Base-by-base conservation (phyloP, 2,888 invertebrate genomes). In the Oscheius sp. region DNA sequence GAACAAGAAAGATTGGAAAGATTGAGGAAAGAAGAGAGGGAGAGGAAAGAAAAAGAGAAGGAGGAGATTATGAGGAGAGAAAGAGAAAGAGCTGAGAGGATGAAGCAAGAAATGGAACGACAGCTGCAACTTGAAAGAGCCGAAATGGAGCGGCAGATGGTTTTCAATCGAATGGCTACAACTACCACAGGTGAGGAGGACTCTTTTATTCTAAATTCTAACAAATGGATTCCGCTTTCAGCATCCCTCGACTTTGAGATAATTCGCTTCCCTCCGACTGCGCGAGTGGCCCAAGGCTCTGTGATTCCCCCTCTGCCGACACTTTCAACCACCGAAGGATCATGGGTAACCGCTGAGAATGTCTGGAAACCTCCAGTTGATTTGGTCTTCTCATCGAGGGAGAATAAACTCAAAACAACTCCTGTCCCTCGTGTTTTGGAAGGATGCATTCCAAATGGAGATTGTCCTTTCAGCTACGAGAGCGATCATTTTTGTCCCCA, bases 401-500 rank as follows among this genome's bases (percentile, higher is more conserved):
- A 42, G 12, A 15, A 17, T 12, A 63, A n/a, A 8, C 3, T 17
- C 17, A 48, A 29, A n/a, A 23, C 48, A 4, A 52, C 64, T n/a
- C n/a, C 34, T 2, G 33, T 31, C 10, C 48, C 64, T 12, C 27
- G 15, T 33, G 12, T 64, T 15, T 6, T 50, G 33, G 17, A 42
- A 17, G 68, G 68, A 15, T 78, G 78, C 50, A 48, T 67, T 27
- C 50, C 74, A 0, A 71, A 72, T 34, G 78, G 73, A 31, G 72
- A 75, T 25, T 78, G 78, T 46, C 71, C 72, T 23, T 64, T 75
- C 65, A 66, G 69, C 33, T 75, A 77, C 48, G 75, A 77, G 3
- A n/a, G 52, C 1, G 77, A 77, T 34, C 68, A 70, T 3, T 72
- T 77, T 25, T 77, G 77, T 67, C 53, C 57, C 5, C 77, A 77